A percentile compares a stretch with the other conserved stretches of the same genome.
Conservation (phyloP, 2,113 vertebrate genomes). For the Strix uralensis region DNA sequence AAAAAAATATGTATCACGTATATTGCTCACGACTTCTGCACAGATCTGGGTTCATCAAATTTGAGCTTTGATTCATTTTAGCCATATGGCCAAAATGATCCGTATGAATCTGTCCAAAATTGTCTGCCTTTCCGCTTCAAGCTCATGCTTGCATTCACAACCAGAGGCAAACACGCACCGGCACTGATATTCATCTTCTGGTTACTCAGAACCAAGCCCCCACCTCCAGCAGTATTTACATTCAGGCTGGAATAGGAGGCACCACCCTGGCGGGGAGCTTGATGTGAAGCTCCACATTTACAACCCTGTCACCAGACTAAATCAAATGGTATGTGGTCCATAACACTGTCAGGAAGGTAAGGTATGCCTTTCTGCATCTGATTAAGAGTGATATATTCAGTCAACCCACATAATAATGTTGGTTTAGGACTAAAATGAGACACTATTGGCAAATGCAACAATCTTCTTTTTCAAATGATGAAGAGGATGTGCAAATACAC, state of each 20-base stretch:
- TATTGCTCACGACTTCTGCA: not conserved
- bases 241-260: slow-evolving; percentile 7
- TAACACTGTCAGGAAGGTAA: slow-evolving; percentile 58
- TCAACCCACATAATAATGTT: slow-evolving; percentile 28
- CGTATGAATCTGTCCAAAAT: not conserved
- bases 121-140: not conserved
- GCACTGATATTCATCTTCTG: not conserved
- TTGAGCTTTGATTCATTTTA: not conserved
- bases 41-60: not conserved
- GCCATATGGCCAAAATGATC: not conserved
- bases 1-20: not conserved
- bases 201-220: not conserved
- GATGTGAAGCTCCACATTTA: slow-evolving; percentile 30
- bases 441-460: not conserved
- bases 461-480: not conserved
- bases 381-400: slow-evolving; percentile 57
- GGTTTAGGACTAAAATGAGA: slow-evolving; percentile 31
- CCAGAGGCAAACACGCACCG: not conserved
- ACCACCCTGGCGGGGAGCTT: not conserved
- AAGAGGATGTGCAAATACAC: not conserved
- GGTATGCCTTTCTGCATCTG: slow-evolving; percentile 28
- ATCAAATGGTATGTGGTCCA: slow-evolving; percentile 27
- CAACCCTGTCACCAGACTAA: slow-evolving; percentile 43
- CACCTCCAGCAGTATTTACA: not conserved
- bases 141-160: not conserved